These are phyloP conservation scores for Lordiphosa mommai DNA, from an alignment of 1,140 invertebrate genomes.

Conservation along the genomic window DNA sequence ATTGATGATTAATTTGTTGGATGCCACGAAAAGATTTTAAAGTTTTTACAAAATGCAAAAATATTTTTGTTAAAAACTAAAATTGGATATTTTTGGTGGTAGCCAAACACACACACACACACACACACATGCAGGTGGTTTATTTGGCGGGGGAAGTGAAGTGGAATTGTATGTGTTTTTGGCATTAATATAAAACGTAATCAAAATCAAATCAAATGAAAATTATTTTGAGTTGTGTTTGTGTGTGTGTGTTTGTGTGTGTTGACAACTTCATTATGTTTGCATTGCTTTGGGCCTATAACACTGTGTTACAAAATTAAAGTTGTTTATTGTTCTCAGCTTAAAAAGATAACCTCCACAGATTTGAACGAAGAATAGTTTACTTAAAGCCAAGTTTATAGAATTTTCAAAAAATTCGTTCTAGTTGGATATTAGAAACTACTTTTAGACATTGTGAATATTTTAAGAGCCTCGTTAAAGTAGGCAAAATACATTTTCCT, in stretches of 20 bases:
- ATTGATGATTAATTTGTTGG: conserved; percentile 21
- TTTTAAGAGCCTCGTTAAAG: too few species aligned
- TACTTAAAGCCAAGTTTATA: too few species aligned
- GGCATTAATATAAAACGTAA: conserved; percentile 70
- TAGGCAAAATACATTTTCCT: too few species aligned
- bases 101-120: too few species aligned
- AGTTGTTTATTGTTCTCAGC: too few species aligned
- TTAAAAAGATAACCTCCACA: too few species aligned
- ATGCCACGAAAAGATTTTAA: conserved; percentile 44
- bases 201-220: conserved; percentile 77
- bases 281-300: conserved; percentile 52
- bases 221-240: conserved; percentile 58
- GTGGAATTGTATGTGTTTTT: conserved; percentile 20
- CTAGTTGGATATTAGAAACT: too few species aligned
- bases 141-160: background rate
- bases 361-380: too few species aligned
- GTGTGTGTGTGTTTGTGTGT: conserved; percentile 24
- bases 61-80: background rate
- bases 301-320: too few species aligned
- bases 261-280: conserved; percentile 75
- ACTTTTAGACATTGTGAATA: too few species aligned
- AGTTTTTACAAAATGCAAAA: conserved; percentile 36
- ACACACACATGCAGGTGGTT: background rate
- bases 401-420: too few species aligned
- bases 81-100: background rate